These are phyloP conservation scores for Bicyclus anynana DNA, from an alignment of 1,140 invertebrate species.

Conservation along the genomic window DNA sequence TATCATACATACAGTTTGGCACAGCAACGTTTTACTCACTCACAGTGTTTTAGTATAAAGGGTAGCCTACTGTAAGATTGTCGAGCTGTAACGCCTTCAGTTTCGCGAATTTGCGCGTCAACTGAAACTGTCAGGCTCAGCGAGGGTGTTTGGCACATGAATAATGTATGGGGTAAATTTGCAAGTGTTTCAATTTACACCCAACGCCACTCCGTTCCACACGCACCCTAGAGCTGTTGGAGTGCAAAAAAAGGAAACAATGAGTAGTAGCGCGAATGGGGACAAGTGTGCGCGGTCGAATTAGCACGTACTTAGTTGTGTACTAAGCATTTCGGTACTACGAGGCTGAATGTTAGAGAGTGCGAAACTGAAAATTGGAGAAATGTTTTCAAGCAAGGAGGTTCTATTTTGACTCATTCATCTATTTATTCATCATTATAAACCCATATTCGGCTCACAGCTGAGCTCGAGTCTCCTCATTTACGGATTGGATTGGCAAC, in stretches of 20 bases:
- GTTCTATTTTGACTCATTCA: no score
- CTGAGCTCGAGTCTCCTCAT: no score
- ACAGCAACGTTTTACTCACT: no score
- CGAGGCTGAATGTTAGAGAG: no score
- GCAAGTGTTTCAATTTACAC: conserved; percentile 76
- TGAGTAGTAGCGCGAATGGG: conserved; percentile 36
- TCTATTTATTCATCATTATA: no score
- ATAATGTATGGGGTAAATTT: conserved; percentile 75
- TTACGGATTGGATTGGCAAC: no score
- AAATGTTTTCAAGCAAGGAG: no score
- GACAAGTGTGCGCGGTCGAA: conserved; percentile 30
- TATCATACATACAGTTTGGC: neutral
- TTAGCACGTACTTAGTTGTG: conserved; percentile 32
- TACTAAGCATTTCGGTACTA: neutral
- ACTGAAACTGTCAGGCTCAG: conserved; percentile 57
- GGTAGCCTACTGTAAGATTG: conserved; percentile 20
- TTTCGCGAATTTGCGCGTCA: conserved; percentile 51
- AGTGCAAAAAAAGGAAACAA: conserved; percentile 69
- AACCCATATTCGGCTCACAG: no score
- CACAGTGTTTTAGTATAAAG: no score
- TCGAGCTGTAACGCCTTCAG: conserved; percentile 27
- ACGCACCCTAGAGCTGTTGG: conserved; percentile 61
- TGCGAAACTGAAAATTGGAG: no score
- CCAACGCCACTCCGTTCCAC: conserved; percentile 62
- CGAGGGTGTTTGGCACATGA: conserved; percentile 69